These are phyloP conservation scores for Leptura quadrifasciata DNA, from an alignment of 2,888 invertebrate genomes.

Conservation along the genomic window DNA sequence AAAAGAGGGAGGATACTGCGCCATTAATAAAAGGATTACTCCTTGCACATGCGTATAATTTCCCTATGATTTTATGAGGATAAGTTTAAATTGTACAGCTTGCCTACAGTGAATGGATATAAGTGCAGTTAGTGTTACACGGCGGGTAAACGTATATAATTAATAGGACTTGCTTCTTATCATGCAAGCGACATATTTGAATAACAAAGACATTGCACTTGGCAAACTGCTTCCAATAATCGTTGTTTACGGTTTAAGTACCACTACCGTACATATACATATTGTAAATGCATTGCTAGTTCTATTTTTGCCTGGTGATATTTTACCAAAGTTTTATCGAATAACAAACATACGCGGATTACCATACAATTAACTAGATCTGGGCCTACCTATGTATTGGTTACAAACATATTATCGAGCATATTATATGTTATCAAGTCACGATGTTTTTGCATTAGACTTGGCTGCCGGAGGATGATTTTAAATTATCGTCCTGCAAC, in stretches of 20 bases:
- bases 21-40: constrained; percentile 45
- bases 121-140: constrained; percentile 48
- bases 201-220: constrained; percentile 65
- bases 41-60: constrained; percentile 35
- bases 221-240: constrained; percentile 59
- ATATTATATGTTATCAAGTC: no score
- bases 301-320: neutral
- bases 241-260: constrained; percentile 52
- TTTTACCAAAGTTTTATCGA: neutral
- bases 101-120: constrained; percentile 44
- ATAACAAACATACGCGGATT: neutral
- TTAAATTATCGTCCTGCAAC: no score
- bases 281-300: constrained; percentile 5
- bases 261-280: constrained; percentile 27
- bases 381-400: neutral
- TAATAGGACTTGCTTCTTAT: constrained; percentile 60
- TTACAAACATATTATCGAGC: no score
- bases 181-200: constrained; percentile 59
- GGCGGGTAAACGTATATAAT: constrained; percentile 54
- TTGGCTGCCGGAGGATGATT: no score
- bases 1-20: constrained; percentile 14
- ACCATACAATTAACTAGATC: neutral
- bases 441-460: no score
- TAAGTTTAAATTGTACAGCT: constrained; percentile 45
- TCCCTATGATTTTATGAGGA: constrained; percentile 44